A percentile compares a stretch with the other conserved stretches of the same genome.
Conservation (phyloP, 2,888 invertebrate genomes). For the Pyrrhosoma nymphula region DNA sequence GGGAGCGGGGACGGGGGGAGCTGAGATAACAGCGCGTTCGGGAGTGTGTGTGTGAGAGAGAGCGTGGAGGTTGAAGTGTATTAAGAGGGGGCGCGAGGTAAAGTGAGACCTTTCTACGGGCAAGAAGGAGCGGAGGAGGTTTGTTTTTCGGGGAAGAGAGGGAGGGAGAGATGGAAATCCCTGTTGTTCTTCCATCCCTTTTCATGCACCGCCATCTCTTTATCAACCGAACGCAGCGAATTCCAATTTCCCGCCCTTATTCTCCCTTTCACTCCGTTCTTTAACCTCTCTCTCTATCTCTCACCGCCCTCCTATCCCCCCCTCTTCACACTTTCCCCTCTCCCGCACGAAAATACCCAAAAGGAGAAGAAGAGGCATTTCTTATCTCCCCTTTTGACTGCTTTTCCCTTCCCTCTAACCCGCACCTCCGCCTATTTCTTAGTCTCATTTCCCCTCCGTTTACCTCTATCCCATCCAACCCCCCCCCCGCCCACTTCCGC, state of each 20-base stretch:
- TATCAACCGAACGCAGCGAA: slow-evolving; percentile 68
- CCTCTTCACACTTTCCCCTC: slow-evolving; percentile 68
- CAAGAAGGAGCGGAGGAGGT: not conserved
- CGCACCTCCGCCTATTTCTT: too few relatives aligned
- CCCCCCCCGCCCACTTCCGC: too few relatives aligned
- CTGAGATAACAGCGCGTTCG: not conserved
- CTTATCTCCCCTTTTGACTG: slow-evolving; percentile 39
- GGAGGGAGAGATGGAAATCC: slow-evolving; percentile 22
- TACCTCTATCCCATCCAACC: not conserved
- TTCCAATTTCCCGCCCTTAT: slow-evolving; percentile 30
- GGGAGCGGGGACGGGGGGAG: not conserved
- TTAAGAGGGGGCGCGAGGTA: not conserved
- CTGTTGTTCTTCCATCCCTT: slow-evolving; percentile 68
- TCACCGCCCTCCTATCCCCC: slow-evolving; percentile 68
- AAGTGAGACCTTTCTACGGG: not conserved
- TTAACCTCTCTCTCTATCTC: not conserved
- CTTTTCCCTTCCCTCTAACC: too few relatives aligned
- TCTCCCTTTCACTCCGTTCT: slow-evolving; percentile 58
- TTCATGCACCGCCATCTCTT: slow-evolving; percentile 70
- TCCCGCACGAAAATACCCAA: slow-evolving; percentile 68
- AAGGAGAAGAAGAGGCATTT: slow-evolving; percentile 51
- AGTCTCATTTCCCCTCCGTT: too few relatives aligned
- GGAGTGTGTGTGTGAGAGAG: not conserved
- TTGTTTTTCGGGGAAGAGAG: not conserved
- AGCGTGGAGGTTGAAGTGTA: not conserved